Evolutionary conservation across 2,113 vertebrate genomes (phyloP).

Genomic region (Bubo scandiacus): DNA sequence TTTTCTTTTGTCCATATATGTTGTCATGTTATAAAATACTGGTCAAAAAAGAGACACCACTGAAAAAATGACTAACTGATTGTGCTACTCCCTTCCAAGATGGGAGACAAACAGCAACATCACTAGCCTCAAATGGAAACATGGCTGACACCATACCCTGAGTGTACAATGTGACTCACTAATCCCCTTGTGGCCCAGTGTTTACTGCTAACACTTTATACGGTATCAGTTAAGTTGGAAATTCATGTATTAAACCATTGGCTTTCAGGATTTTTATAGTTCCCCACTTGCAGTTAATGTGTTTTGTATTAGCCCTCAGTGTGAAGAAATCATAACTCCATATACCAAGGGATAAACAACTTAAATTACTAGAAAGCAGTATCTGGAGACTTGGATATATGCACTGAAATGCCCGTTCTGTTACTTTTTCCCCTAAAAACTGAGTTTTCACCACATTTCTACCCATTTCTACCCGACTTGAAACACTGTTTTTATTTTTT

Average conservation of each 20-base stretch:
- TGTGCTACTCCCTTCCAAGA: background rate
- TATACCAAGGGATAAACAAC: conserved; percentile 12
- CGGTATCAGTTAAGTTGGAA: background rate
- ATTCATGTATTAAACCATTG: background rate
- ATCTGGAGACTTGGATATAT: background rate
- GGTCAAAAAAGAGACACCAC: background rate
- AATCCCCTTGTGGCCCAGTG: background rate
- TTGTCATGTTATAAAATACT: background rate
- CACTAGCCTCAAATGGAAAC: rapidly evolving
- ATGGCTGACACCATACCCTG: background rate
- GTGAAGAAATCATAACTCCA: conserved; percentile 26
- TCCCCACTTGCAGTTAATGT: background rate
- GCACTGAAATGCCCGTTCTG: background rate
- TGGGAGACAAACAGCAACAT: background rate
- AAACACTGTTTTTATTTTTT: background rate
- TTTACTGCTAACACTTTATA: background rate
- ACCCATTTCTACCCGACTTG: background rate
- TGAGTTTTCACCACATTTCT: background rate
- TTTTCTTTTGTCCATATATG: background rate
- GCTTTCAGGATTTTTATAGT: background rate
- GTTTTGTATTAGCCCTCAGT: conserved; percentile 21
- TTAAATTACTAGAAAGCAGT: background rate
- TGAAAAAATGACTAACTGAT: background rate
- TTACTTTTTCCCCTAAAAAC: background rate
- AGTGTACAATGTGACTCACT: background rate